Base-by-base conservation (phyloP, 2,888 invertebrate species). In the Fissipunctia ypsillon region DNA sequence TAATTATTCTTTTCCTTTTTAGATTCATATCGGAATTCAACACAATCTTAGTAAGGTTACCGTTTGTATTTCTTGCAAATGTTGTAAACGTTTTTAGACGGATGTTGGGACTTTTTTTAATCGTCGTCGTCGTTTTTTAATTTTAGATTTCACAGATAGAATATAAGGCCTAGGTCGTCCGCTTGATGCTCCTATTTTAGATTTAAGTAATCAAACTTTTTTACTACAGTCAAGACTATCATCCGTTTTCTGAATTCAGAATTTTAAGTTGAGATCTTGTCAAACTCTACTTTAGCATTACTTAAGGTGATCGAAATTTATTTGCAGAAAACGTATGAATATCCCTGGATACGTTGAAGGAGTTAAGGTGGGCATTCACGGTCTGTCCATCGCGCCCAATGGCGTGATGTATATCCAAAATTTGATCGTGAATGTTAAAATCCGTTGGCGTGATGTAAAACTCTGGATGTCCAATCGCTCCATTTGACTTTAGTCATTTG, bases 1-100 rank as follows among this genome's bases (percentile, higher is more conserved):
- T 75, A 79, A 82, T 83, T 75, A 75, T 75, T 65, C 48, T 75
- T 82, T 81, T 79, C 64, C 69, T 73, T 57, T 60, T 59, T 6
- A 82, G 83, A 75, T 82, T 52, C 45, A 64, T 65, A 75, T 76
- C 79, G 19, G 54, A 68, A 73, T 68, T 56, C 64, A 81, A 73
- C 73, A 71, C 56, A 69, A 52, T 61, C 54, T 56, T 54, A 52
- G 2, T 64, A 60, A 66, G 41, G 65, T 16, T 28, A 50, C 59
- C 65, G 28, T 69, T 73, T 54, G 52, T 61, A 56, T 76, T 61
- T 78, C n/a, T 78, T 66, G 38, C 43, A 68, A 72, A 74, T 43
- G 28, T 25, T 74, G 25, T 60, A 6, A 63, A 50, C 43, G 38
- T 68, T 73, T 77, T 71, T 71, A 59, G 72, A n/a, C 16, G 41